Evolutionary conservation across 2,797 vertebrate species (phyloP), one percentile per base, ranked within the genome.

Genomic region (Sandelia bainsii): DNA sequence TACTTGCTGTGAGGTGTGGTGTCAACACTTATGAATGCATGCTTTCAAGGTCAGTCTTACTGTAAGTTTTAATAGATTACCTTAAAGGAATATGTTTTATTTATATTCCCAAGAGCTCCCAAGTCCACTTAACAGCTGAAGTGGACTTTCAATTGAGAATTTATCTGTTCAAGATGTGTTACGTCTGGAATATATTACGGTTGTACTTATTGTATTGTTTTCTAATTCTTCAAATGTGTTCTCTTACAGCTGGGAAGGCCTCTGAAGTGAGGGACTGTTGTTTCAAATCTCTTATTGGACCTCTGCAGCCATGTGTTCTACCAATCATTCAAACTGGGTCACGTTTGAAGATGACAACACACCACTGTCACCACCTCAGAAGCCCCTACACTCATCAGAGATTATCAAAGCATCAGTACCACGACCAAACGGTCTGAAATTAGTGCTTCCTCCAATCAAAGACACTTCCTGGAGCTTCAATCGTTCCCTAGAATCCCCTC

Each of bases 271-370:
- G 58, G 45, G 66, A 68, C 69, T 62, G 60, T 65, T 79, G 54
- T 59, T 62, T 69, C 53, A 45, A 72, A 70, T 59, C 17, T 23
- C 17, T 39, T 54, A 29, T 53, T 52, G 40, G 23, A 51, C 52
- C 53, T 59, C 56, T 53, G 51, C 80, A 77, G 94, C 90, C 81
- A 99, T 98, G 97, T 98, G 94, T 78, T 99, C 98, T 62, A 94
- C 94, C 44, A 99, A 97, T 90, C 95, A 96, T 83, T 94, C 96
- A 62, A 97, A 95, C 75, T 99, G 98, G 98, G 97, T 99, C 82
- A 99, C 96, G 4, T 99, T 99, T 66, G 98, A 99, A 51, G 98
- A 99, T 53, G 98, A 99, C 0, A 95, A 93, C 50, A 87, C 93
- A 0, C 80, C 94, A 3, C 92, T 95, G 72, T 92, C 96, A 1